A percentile compares a stretch with the other conserved stretches of the same genome.
phyloP scores from a whole-genome alignment of 2,113 vertebrate genomes.

The Plecturocebus donacophilus region DNA sequence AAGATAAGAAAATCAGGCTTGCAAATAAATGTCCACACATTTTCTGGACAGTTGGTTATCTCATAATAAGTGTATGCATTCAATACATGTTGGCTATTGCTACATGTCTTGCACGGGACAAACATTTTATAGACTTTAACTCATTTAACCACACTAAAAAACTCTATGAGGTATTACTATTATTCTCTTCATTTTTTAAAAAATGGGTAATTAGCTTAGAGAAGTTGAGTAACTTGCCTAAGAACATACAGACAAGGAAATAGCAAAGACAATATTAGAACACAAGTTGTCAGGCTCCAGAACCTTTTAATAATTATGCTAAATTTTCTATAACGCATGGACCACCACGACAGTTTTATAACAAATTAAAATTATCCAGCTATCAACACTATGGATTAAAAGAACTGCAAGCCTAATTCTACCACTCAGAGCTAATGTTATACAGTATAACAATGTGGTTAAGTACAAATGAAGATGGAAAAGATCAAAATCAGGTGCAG shows the following conservation, averaged over 20 bases:
- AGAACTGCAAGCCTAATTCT: not conserved
- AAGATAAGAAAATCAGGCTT: not conserved
- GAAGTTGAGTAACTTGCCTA: not conserved
- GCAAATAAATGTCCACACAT: not conserved
- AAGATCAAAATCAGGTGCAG: not conserved
- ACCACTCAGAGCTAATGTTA: not conserved
- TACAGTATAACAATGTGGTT: not conserved
- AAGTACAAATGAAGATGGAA: not conserved
- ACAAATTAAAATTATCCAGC: not conserved
- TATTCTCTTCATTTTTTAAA: not conserved
- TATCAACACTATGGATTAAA: not conserved
- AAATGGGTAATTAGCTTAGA: not conserved
- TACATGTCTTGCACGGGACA: not conserved
- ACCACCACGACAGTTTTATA: not conserved
- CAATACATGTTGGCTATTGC: not conserved
- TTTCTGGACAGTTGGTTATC: not conserved
- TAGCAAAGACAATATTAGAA: not conserved
- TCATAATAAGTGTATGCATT: not conserved
- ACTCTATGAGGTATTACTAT: not conserved
- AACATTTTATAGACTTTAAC: not conserved
- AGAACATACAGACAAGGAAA: not conserved
- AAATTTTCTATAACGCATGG: not conserved
- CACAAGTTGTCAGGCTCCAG: not conserved
- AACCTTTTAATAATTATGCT: not conserved
- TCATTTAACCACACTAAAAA: slow-evolving; percentile 32